phyloP scores from a whole-genome alignment of 1,140 invertebrate genomes.

The Muscidifurax raptorellus region DNA sequence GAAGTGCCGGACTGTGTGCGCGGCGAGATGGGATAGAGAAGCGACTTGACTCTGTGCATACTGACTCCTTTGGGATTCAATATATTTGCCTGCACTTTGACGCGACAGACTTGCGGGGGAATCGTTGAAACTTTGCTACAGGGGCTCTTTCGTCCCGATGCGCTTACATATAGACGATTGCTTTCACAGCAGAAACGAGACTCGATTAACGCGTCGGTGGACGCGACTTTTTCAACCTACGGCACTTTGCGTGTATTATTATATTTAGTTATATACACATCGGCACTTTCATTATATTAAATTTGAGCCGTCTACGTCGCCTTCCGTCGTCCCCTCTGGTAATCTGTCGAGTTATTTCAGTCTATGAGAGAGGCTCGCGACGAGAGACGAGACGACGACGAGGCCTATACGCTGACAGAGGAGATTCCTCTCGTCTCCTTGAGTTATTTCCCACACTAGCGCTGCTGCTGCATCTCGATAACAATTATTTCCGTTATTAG shows the following conservation, averaged over 20 bases:
- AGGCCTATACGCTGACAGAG: conserved; percentile 5
- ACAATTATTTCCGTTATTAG: conserved; percentile 70
- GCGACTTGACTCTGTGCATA: no score
- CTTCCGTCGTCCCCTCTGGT: conserved; percentile 34
- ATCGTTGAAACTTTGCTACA: background rate
- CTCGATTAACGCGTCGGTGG: no score
- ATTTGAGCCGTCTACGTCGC: conserved; percentile 27
- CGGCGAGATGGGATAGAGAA: conserved; percentile 4
- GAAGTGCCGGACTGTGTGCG: conserved; percentile 13
- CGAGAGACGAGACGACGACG: background rate
- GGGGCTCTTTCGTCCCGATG: background rate
- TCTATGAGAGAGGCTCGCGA: conserved; percentile 8
- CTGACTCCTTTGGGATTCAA: background rate
- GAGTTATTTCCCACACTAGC: conserved; percentile 46
- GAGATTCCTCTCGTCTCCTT: conserved; percentile 46
- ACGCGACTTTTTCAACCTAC: background rate
- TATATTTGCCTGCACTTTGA: background rate
- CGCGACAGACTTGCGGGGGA: background rate
- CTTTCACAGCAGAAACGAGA: no score
- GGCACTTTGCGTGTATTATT: no score
- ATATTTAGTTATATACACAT: background rate
- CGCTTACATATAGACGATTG: background rate
- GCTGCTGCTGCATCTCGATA: conserved; percentile 60
- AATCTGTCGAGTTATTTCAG: conserved; percentile 50
- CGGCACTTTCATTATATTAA: conserved; percentile 36